phyloP scores from a whole-genome alignment of 1,140 invertebrate genomes.

The Cataglyphis hispanica region DNA sequence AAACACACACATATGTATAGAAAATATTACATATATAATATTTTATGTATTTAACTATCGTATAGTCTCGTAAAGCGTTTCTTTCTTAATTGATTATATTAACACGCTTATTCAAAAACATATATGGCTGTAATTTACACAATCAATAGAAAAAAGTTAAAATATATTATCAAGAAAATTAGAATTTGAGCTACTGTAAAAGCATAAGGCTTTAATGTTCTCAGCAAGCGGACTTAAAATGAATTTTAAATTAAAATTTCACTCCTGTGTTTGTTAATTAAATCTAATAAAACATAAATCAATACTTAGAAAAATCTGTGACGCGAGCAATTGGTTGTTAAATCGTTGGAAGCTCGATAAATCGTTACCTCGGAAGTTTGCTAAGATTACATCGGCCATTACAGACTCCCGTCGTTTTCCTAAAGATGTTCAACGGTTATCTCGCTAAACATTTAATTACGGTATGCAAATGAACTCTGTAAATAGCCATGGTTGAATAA shows the following conservation, averaged over 20 bases:
- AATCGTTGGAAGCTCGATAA: slow-evolving; percentile 33
- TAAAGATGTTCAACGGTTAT: slow-evolving; percentile 48
- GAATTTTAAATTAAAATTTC: slow-evolving; percentile 21
- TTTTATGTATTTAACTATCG: not conserved
- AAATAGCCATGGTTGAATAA: slow-evolving; percentile 4
- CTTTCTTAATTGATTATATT: slow-evolving; percentile 3
- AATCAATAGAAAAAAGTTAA: not conserved
- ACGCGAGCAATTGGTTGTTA: slow-evolving; percentile 12
- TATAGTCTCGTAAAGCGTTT: not conserved
- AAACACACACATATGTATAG: too few species aligned
- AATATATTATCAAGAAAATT: not conserved
- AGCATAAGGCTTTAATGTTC: not conserved
- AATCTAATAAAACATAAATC: slow-evolving; percentile 21
- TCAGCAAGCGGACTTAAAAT: slow-evolving; percentile 6
- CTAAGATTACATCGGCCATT: slow-evolving; percentile 40
- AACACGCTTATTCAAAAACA: not conserved
- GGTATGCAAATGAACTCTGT: slow-evolving; percentile 52
- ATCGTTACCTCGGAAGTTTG: slow-evolving; percentile 30
- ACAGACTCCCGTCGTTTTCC: slow-evolving; percentile 40
- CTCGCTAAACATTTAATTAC: slow-evolving; percentile 52
- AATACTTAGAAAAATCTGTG: slow-evolving; percentile 12
- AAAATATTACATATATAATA: not conserved
- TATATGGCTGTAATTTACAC: not conserved
- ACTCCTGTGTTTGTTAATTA: slow-evolving; percentile 33
- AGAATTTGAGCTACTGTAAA: slow-evolving; percentile 7